Conservation (phyloP, 2,797 vertebrate species). For the Alosa sapidissima region DNA sequence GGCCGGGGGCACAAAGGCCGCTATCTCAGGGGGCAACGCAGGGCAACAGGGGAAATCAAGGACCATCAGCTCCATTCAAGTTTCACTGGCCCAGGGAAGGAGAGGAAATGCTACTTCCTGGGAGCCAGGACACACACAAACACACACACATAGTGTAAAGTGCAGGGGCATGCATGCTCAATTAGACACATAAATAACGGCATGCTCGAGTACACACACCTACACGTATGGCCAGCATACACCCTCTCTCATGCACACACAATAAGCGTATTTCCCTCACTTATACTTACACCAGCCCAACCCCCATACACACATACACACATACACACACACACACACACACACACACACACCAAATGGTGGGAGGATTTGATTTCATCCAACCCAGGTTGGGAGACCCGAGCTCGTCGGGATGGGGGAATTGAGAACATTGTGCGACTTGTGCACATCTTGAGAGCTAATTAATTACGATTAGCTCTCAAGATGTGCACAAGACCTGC, state of each 20-base stretch:
- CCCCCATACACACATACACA: not conserved
- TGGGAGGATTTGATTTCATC: conserved; percentile 45
- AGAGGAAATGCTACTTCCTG: conserved; percentile 66
- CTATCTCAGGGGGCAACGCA: not conserved
- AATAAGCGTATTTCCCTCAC: not conserved
- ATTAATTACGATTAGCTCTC: conserved; percentile 33
- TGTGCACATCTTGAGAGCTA: conserved; percentile 24
- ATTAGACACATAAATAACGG: not conserved
- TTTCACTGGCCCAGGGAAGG: conserved; percentile 46
- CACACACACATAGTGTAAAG: not conserved
- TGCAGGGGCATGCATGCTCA: not conserved
- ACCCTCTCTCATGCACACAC: not conserved
- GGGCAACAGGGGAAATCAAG: conserved; percentile 1
- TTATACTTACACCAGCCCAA: not conserved
- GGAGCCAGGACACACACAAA: conserved; percentile 37
- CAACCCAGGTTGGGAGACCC: conserved; percentile 28
- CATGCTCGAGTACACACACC: not conserved
- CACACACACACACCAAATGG: conserved; percentile 38
- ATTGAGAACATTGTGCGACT: conserved; percentile 20
- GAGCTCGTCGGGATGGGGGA: conserved; percentile 28
- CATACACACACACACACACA: conserved; percentile 20
- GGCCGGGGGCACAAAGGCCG: not conserved
- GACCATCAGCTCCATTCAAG: conserved; percentile 22
- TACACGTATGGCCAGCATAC: not conserved
- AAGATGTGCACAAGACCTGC: conserved; percentile 36